Percentiles rank a stretch among this genome's conserved stretches.
phyloP scores from a whole-genome alignment of 2,888 invertebrate genomes.

The Amiota mariae region DNA sequence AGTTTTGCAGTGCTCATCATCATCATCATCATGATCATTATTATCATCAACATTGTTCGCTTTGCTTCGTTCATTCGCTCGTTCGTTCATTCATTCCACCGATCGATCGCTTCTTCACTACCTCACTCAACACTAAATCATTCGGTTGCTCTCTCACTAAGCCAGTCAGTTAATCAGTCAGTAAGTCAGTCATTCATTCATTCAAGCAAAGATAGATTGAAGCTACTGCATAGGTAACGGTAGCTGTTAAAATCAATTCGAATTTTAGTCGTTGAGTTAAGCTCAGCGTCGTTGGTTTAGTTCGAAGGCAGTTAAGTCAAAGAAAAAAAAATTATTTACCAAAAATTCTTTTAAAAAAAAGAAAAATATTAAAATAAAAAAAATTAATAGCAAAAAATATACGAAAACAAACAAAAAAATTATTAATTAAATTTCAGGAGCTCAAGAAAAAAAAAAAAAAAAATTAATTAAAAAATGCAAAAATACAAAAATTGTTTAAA shows the following conservation, averaged over 20 bases:
- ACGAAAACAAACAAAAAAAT: no score
- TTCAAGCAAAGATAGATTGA: not conserved
- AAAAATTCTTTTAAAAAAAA: no score
- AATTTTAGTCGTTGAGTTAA: slow-evolving; percentile 69
- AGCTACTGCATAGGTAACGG: slow-evolving; percentile 39
- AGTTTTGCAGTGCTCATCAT: not conserved
- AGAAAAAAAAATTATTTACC: no score
- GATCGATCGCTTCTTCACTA: not conserved
- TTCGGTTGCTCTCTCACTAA: not conserved
- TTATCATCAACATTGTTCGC: not conserved
- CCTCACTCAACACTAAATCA: not conserved
- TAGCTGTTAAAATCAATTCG: slow-evolving; percentile 58
- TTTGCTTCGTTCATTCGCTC: not conserved
- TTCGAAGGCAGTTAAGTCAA: not conserved
- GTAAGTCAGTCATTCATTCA: not conserved
- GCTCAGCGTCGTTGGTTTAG: slow-evolving; percentile 65
- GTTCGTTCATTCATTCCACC: not conserved
- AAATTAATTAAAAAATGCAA: no score
- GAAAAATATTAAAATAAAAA: no score
- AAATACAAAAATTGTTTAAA: no score
- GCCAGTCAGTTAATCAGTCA: not conserved
- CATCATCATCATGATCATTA: no score
- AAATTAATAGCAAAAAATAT: no score
- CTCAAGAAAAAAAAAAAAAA: no score
- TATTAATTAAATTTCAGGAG: no score